phyloP scores from a whole-genome alignment of 1,140 invertebrate genomes.

The Laupala kohalensis region DNA sequence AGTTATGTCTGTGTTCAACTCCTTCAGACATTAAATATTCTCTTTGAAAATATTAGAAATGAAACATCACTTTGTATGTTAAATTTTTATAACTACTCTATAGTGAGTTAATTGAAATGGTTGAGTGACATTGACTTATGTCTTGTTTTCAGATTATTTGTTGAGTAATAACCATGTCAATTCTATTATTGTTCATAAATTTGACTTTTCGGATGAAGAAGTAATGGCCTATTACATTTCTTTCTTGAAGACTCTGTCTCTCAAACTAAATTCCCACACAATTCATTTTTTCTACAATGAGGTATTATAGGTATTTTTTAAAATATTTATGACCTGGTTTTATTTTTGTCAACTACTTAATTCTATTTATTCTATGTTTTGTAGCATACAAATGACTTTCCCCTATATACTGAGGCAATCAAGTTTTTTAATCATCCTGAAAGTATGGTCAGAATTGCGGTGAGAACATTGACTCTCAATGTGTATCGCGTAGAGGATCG shows the following conservation, averaged over 20 bases:
- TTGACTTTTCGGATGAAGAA: constrained; percentile 99
- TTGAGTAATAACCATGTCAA: constrained; percentile 99
- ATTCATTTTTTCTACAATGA: constrained; percentile 99
- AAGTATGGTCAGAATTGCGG: constrained; percentile 97
- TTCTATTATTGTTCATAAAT: constrained; percentile 97
- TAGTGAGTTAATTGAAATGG: neutral
- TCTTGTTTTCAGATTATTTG: constrained; percentile 78
- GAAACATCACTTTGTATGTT: constrained; percentile 96
- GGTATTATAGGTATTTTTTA: constrained; percentile 35
- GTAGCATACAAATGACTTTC: constrained; percentile 97
- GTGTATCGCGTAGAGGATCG: constrained; percentile 91
- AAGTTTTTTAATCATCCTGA: constrained; percentile 99
- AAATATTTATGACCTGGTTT: neutral
- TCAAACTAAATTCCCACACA: constrained; percentile 96
- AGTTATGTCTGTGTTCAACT: constrained; percentile 96
- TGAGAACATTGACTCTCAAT: constrained; percentile 92
- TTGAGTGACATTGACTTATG: neutral
- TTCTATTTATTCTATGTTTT: constrained; percentile 17
- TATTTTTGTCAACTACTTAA: neutral
- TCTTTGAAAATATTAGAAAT: constrained; percentile 98
- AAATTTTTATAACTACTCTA: neutral
- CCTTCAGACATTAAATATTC: constrained; percentile 94
- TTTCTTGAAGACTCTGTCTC: constrained; percentile 93
- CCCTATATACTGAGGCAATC: constrained; percentile 95
- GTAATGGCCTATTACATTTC: constrained; percentile 99